Base-by-base conservation (phyloP, 2,797 vertebrate genomes). In the Brachyalestes nurse region DNA sequence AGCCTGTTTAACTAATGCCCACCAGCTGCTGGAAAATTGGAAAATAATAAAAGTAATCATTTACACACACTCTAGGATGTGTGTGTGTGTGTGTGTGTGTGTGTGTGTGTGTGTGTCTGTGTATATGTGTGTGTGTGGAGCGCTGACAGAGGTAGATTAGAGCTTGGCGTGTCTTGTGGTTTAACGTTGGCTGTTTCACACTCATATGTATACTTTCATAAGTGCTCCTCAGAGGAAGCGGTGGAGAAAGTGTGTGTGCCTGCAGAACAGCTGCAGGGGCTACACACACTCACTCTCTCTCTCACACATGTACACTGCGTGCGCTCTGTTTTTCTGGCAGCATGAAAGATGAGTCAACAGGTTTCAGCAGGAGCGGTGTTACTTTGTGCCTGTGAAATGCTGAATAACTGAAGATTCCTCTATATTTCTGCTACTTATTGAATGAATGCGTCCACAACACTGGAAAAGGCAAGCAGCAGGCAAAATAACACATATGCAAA, bases 221-320 rank as follows among this genome's bases (percentile, higher is more conserved):
- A 84, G 83, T 70, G 58, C 75, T 49, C 14, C 49, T 69, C 16
- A 51, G 71, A 78, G 78, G 85, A 84, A 84, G 75, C 49, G 6
- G 67, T n/a, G 77, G 83, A 79, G 85, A 84, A 86, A 86, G 85
- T 84, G 53, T 86, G 66, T 86, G 13, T 82, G 57, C 62, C 75
- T 85, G 80, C 71, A 75, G 61, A 75, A 77, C 81, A 83, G 84
- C 81, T 85, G 84, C 84, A 82, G 49, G 25, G 55, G 12, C 34
- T 51, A 62, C 34, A 58, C 8, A 12, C 61, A 28, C 70, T 17
- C 72, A 69, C 13, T 47, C 53, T 21, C 60, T 55, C 58, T 77
- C 49, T 28, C 57, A 72, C 49, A 60, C 34, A 77, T 61, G 23
- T 49, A 19, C 70, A 6, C 73, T 57, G 69, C 19, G 0, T 69